These are phyloP conservation scores for Menidia menidia DNA, from an alignment of 2,797 vertebrate species.

Conservation along the genomic window DNA sequence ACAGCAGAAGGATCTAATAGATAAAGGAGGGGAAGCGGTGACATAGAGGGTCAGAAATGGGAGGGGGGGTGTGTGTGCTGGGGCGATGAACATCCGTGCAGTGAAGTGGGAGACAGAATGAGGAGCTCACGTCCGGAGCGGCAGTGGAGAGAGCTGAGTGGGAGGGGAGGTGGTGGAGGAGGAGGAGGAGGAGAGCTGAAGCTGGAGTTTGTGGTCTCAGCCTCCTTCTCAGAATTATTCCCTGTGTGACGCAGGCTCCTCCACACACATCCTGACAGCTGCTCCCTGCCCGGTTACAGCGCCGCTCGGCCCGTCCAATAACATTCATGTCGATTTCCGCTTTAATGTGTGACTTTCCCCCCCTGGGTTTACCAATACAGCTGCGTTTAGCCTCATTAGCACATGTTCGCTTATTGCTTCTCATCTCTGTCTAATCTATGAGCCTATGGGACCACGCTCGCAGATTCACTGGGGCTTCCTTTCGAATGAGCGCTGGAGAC, in stretches of 20 bases:
- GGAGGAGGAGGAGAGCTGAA: constrained; percentile 58
- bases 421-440: constrained; percentile 43
- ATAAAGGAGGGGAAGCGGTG: constrained; percentile 21
- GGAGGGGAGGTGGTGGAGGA: constrained; percentile 65
- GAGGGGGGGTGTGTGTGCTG: constrained; percentile 37
- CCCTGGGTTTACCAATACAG: constrained; percentile 36
- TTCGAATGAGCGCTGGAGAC: constrained; percentile 23
- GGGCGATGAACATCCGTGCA: constrained; percentile 34
- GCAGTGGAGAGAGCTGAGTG: constrained; percentile 73
- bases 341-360: constrained; percentile 50
- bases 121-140: constrained; percentile 64
- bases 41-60: constrained; percentile 33
- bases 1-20: constrained; percentile 10
- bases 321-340: constrained; percentile 75
- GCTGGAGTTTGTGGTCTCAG: constrained; percentile 74
- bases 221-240: constrained; percentile 78
- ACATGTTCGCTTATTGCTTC: constrained; percentile 38
- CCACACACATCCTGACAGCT: constrained; percentile 85
- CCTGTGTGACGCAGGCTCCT: constrained; percentile 81
- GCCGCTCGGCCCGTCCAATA: constrained; percentile 74
- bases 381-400: constrained; percentile 60
- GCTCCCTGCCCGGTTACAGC: constrained; percentile 79
- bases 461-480: constrained; percentile 16
- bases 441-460: constrained; percentile 29
- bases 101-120: constrained; percentile 65